Evolutionary conservation across 2,888 invertebrate genomes (phyloP).

Genomic region (Mesorhabditis spiculigera): DNA sequence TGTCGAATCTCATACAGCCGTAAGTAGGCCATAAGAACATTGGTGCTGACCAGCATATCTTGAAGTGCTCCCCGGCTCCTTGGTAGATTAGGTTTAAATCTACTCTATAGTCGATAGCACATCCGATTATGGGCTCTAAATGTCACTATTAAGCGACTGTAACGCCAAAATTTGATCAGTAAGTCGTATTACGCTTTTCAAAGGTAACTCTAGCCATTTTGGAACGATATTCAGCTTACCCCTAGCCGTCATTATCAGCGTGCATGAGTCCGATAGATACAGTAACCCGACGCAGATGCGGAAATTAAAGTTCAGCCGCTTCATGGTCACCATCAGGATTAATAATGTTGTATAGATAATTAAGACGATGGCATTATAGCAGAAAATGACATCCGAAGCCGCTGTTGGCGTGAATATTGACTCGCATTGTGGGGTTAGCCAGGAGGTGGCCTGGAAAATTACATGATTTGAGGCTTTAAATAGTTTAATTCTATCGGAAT

Average conservation of each 20-base stretch:
- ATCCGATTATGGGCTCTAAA: neutral
- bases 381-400: neutral
- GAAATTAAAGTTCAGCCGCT: neutral
- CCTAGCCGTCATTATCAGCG: neutral
- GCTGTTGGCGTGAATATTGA: neutral
- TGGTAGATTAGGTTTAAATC: neutral
- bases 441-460: neutral
- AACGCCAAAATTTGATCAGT: neutral
- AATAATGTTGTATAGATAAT: neutral
- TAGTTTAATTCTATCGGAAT: no score
- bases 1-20: neutral
- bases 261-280: neutral
- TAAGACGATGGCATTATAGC: neutral
- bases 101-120: neutral
- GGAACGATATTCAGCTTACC: neutral
- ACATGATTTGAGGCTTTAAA: no score
- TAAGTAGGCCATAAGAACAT: neutral
- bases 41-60: neutral
- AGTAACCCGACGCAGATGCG: neutral
- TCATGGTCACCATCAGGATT: neutral
- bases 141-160: neutral
- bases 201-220: no score
- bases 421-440: neutral
- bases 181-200: no score
- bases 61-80: neutral